Evolutionary conservation across 2,797 vertebrate genomes (phyloP).

Genomic region (Sebastes miniatus): DNA sequence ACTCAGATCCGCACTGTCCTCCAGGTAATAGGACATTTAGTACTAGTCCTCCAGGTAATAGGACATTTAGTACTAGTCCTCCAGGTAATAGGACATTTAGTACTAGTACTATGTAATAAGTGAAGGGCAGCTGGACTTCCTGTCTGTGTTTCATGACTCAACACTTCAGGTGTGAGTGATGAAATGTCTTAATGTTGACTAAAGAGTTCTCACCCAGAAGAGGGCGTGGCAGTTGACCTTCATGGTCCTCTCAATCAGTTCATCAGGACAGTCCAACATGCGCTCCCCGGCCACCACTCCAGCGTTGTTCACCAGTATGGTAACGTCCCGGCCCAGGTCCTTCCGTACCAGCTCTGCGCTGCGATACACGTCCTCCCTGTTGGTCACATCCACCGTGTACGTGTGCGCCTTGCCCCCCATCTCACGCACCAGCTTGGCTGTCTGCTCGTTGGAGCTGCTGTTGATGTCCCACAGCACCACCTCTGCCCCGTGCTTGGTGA

Average conservation of each 20-base stretch:
- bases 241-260: slow-evolving; percentile 77
- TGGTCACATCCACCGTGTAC: slow-evolving; percentile 75
- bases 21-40: too few relatives aligned
- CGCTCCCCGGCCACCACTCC: slow-evolving; percentile 74
- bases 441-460: slow-evolving; percentile 86
- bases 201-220: slow-evolving; percentile 74
- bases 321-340: slow-evolving; percentile 73
- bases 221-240: slow-evolving; percentile 79
- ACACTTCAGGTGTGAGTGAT: neutral
- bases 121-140: neutral
- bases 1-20: neutral
- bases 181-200: neutral
- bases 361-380: slow-evolving; percentile 64
- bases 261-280: slow-evolving; percentile 75
- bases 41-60: too few relatives aligned
- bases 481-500: slow-evolving; percentile 86
- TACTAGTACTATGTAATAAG: neutral
- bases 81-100: too few relatives aligned
- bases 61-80: too few relatives aligned
- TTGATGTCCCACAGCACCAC: slow-evolving; percentile 92
- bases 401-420: slow-evolving; percentile 83
- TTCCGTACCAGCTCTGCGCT: slow-evolving; percentile 52
- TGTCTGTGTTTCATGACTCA: neutral
- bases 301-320: slow-evolving; percentile 78
- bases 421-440: slow-evolving; percentile 87